Conservation (phyloP, 2,797 vertebrate species). For the Salmo trutta region DNA sequence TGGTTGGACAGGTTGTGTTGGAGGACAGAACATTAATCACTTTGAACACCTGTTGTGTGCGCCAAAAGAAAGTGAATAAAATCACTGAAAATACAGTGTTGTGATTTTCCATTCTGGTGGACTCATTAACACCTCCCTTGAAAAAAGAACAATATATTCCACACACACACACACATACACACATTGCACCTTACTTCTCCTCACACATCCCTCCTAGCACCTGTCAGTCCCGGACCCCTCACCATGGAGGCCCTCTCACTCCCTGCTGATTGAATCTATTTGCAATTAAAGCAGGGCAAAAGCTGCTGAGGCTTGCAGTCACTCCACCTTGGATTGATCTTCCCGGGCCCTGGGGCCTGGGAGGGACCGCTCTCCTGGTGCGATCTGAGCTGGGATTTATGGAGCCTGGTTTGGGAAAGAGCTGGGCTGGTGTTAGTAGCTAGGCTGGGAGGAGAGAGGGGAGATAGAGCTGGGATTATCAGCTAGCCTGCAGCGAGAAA, state of each 20-base stretch:
- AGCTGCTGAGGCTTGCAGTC: slow-evolving; percentile 62
- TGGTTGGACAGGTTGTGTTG: not conserved
- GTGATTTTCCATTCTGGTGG: slow-evolving; percentile 23
- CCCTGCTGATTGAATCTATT: slow-evolving; percentile 59
- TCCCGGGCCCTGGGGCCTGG: slow-evolving; percentile 37
- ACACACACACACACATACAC: not conserved
- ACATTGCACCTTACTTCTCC: not conserved
- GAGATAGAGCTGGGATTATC: not conserved
- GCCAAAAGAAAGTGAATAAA: not conserved
- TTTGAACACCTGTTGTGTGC: not conserved
- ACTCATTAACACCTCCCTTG: slow-evolving; percentile 40
- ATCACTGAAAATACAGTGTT: not conserved
- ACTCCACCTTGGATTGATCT: slow-evolving; percentile 64
- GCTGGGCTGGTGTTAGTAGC: not conserved
- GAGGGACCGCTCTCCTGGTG: slow-evolving; percentile 26
- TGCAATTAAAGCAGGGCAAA: slow-evolving; percentile 59
- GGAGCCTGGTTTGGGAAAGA: not conserved
- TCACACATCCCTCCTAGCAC: not conserved
- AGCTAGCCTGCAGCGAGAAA: not conserved
- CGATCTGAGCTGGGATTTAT: slow-evolving; percentile 45
- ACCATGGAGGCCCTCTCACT: slow-evolving; percentile 28
- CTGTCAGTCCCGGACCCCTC: slow-evolving; percentile 19
- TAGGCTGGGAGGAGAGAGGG: not conserved
- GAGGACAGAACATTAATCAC: not conserved
- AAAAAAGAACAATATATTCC: not conserved